phyloP scores from a whole-genome alignment of 2,113 vertebrate species.

The Agapornis roseicollis region DNA sequence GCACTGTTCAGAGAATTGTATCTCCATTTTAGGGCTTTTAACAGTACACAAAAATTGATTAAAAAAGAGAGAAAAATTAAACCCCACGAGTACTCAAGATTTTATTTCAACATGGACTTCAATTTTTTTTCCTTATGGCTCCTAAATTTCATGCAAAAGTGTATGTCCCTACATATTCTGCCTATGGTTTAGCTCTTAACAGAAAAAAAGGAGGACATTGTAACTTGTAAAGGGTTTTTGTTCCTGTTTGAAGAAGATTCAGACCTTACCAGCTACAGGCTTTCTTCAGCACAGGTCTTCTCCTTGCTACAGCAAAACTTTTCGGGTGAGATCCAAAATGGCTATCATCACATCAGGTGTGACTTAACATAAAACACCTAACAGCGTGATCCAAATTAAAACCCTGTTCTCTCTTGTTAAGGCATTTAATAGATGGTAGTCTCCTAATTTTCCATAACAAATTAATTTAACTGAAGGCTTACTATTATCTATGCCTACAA shows the following conservation, averaged over 20 bases:
- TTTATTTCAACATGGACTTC: not conserved
- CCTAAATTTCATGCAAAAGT: not conserved
- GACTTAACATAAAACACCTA: not conserved
- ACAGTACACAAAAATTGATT: not conserved
- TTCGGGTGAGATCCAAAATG: not conserved
- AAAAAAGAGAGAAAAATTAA: not conserved
- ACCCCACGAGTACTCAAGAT: not conserved
- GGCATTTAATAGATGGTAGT: not conserved
- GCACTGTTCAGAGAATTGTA: not conserved
- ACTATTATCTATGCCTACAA: not conserved
- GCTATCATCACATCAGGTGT: not conserved
- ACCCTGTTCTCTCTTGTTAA: not conserved
- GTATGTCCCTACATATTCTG: not conserved
- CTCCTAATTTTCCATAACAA: not conserved
- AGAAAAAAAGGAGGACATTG: not conserved
- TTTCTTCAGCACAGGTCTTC: not conserved
- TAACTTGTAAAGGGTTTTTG: not conserved
- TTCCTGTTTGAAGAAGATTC: not conserved
- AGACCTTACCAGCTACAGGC: not conserved
- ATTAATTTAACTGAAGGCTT: not conserved
- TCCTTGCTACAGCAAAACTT: not conserved
- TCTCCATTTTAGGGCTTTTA: not conserved
- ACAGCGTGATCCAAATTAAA: not conserved
- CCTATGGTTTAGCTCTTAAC: not conserved
- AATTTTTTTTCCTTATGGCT: not conserved